Evolutionary conservation across 2,113 vertebrate genomes (phyloP), one percentile per base, ranked within the genome.

Genomic region (Physeter macrocephalus): DNA sequence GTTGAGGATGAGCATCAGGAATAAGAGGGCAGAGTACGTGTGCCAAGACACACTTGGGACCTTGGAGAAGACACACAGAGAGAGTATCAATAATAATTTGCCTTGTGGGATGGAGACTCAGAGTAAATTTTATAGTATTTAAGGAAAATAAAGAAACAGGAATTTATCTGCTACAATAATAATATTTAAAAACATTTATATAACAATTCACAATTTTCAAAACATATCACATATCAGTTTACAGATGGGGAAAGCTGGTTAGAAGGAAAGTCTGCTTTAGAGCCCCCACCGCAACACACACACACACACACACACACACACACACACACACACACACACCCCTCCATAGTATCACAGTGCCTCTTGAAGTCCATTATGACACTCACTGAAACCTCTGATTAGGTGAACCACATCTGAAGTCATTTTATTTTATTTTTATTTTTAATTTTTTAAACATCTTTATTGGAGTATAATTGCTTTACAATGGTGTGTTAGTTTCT

Each of bases 131-230:
- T 71, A 72, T 66, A 67, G 23, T 39, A 88, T 66, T 91, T 93
- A 95, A 94, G 49, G 43, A 77, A 95, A 97, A 57, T 23, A 89
- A 61, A 71, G 27, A 88, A 94, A 62, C 46, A 14, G 15, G 90
- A 57, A 80, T 94, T 96, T 80, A 84, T 29, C 25, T 78, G 34
- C 54, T 78, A 61, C 8, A 74, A 23, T 61, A 29, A 36, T 85
- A 29, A 27, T 90, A 27, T 94, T 93, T 97, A 54, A 21, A 91
- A 94, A 54, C 7, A 95, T 52, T 91, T 88, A 59, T 80, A 27
- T 34, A 93, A 86, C 14, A 72, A 41, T 77, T 59, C 8, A 87
- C 14, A 89, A 64, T 84, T 91, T 80, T 69, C 4, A 95, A 88
- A 91, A 43, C 49, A 83, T 43, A 29, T 93, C 5, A 84, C 39